A percentile compares a stretch with the other conserved stretches of the same genome.
These are phyloP conservation scores for Zosterops lateralis DNA, from an alignment of 2,113 vertebrate species.

Conservation along the genomic window DNA sequence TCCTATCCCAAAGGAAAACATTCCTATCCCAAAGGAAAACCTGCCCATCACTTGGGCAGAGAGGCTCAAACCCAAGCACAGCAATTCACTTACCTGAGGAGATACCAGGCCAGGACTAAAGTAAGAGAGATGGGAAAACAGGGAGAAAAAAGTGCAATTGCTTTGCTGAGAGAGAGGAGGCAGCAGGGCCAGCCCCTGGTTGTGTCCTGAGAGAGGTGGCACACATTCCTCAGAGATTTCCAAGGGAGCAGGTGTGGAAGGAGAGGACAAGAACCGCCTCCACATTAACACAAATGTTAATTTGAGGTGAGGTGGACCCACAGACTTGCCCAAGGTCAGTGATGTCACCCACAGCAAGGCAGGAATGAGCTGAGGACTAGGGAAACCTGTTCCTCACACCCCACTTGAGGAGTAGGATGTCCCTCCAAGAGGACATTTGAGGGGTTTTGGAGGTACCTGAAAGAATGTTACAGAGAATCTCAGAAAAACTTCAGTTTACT, in stretches of 20 bases:
- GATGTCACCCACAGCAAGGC: conserved; percentile 33
- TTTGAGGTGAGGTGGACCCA: conserved; percentile 29
- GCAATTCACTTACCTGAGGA: conserved; percentile 4
- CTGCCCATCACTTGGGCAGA: not conserved
- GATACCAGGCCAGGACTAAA: not conserved
- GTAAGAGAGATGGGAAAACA: not conserved
- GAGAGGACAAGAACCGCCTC: not conserved
- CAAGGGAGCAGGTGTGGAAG: not conserved
- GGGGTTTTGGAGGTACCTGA: not conserved
- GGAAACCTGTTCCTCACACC: conserved; percentile 34
- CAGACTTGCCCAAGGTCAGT: conserved; percentile 33
- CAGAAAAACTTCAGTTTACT: not conserved
- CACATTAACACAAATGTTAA: not conserved
- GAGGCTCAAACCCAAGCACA: not conserved
- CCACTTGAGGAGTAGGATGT: not conserved
- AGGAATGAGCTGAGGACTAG: conserved; percentile 14
- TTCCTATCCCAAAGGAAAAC: not conserved
- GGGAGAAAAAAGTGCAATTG: not conserved
- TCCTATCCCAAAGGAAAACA: not conserved
- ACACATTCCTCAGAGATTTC: not conserved
- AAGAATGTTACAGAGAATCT: not conserved
- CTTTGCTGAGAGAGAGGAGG: not conserved
- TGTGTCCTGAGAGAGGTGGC: not conserved
- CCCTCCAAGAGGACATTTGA: not conserved
- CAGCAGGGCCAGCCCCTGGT: not conserved